These are phyloP conservation scores for Drosophila pachea DNA, from an alignment of 1,140 invertebrate genomes.

Conservation along the genomic window DNA sequence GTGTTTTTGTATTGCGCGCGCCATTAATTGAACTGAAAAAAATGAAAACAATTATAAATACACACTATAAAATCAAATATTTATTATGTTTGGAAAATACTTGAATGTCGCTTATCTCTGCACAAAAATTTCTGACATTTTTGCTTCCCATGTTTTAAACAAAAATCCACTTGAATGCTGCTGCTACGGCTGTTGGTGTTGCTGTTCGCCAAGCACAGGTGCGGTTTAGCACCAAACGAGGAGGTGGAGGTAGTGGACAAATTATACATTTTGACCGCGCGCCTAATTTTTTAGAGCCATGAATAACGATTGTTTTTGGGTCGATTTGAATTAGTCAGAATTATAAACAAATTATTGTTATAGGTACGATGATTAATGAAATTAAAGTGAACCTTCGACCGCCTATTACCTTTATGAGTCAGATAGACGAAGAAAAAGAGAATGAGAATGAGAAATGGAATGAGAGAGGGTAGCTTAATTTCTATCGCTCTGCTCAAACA, in stretches of 20 bases:
- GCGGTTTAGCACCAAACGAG: slow-evolving; percentile 13
- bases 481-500: slow-evolving; percentile 35
- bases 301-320: neutral
- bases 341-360: slow-evolving; percentile 27
- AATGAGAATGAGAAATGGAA: neutral
- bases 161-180: slow-evolving; percentile 56
- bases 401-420: slow-evolving; percentile 54
- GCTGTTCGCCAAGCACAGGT: slow-evolving; percentile 34
- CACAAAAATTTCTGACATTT: slow-evolving; percentile 42
- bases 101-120: slow-evolving; percentile 48
- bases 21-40: slow-evolving; percentile 70
- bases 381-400: slow-evolving; percentile 33
- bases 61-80: slow-evolving; percentile 69
- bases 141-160: slow-evolving; percentile 17
- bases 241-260: neutral
- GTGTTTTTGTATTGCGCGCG: slow-evolving; percentile 61
- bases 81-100: slow-evolving; percentile 77
- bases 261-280: neutral
- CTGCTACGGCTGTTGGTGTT: neutral
- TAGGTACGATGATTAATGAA: slow-evolving; percentile 61
- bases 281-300: neutral
- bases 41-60: slow-evolving; percentile 71
- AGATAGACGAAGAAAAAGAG: slow-evolving; percentile 11
- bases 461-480: slow-evolving; percentile 6
- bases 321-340: slow-evolving; percentile 37